These are phyloP conservation scores for Alcedo quadribrachys DNA, from an alignment of 2,797 vertebrate genomes.

Conservation along the genomic window DNA sequence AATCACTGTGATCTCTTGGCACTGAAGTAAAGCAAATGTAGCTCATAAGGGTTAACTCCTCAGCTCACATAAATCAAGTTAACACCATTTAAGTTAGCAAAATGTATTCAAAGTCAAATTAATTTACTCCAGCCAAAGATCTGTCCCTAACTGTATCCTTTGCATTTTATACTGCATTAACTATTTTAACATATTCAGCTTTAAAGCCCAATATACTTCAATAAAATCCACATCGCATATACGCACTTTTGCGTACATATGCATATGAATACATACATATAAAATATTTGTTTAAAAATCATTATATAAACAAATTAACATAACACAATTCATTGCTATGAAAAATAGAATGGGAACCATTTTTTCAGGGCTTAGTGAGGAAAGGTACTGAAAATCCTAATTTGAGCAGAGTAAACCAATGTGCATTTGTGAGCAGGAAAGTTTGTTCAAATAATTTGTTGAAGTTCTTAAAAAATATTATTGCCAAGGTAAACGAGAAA, in stretches of 20 bases:
- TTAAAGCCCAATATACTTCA: constrained; percentile 55
- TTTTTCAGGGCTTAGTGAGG: constrained; percentile 62
- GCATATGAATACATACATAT: constrained; percentile 56
- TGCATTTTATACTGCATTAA: constrained; percentile 57
- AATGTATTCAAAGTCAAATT: constrained; percentile 68
- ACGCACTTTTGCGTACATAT: constrained; percentile 16
- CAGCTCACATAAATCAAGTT: constrained; percentile 62
- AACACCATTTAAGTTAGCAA: constrained; percentile 65
- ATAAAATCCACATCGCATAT: constrained; percentile 19
- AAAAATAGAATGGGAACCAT: constrained; percentile 24
- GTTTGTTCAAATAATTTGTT: constrained; percentile 44
- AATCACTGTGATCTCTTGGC: constrained; percentile 60
- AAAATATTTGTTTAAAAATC: not conserved
- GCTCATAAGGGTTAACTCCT: constrained; percentile 56
- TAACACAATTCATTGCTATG: not conserved
- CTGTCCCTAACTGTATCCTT: constrained; percentile 61
- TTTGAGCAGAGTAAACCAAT: constrained; percentile 11
- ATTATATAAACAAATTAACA: constrained; percentile 61
- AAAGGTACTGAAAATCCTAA: constrained; percentile 59
- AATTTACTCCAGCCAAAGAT: constrained; percentile 68
- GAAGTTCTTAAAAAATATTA: constrained; percentile 60
- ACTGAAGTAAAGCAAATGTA: constrained; percentile 31
- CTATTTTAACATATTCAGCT: constrained; percentile 55
- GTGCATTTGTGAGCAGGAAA: constrained; percentile 38
- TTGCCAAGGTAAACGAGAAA: constrained; percentile 63